phyloP scores from a whole-genome alignment of 23 tunicate species.

The Trididemnum nubilum region DNA sequence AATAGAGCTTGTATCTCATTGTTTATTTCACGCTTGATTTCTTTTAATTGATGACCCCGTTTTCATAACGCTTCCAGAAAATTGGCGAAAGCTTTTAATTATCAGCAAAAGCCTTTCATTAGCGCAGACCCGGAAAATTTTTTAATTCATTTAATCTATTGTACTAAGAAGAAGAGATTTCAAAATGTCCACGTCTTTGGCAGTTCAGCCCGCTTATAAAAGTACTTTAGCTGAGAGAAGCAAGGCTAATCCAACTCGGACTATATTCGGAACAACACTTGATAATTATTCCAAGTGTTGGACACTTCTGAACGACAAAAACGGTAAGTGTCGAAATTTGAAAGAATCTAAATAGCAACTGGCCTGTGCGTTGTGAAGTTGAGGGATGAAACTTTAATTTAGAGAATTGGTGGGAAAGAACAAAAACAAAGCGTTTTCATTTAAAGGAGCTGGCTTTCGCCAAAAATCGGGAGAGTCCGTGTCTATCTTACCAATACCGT shows the following conservation, averaged over 20 bases:
- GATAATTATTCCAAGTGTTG: slow-evolving; percentile 62
- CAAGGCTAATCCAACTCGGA: slow-evolving; percentile 68
- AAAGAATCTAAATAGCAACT: background rate
- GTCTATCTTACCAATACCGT: no score
- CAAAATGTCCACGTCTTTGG: slow-evolving; percentile 85
- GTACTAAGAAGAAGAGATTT: no score
- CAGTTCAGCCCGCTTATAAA: slow-evolving; percentile 69
- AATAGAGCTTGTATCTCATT: background rate
- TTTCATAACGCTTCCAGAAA: background rate
- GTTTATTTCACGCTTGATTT: background rate
- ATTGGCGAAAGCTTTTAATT: background rate
- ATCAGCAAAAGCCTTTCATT: background rate
- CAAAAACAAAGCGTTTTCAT: no score
- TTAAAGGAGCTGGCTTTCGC: no score
- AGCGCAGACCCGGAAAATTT: background rate
- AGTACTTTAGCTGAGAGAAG: slow-evolving; percentile 40
- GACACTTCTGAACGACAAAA: slow-evolving; percentile 47
- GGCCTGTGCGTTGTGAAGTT: background rate
- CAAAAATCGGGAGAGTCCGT: no score
- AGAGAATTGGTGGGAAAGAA: no score
- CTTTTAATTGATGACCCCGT: background rate
- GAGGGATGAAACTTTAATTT: no score
- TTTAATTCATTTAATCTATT: no score
- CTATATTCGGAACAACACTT: slow-evolving; percentile 88
- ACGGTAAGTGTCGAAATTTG: slow-evolving; percentile 39